These are phyloP conservation scores for Chrysomela aeneicollis DNA, from an alignment of 2,888 invertebrate genomes.

Conservation along the genomic window DNA sequence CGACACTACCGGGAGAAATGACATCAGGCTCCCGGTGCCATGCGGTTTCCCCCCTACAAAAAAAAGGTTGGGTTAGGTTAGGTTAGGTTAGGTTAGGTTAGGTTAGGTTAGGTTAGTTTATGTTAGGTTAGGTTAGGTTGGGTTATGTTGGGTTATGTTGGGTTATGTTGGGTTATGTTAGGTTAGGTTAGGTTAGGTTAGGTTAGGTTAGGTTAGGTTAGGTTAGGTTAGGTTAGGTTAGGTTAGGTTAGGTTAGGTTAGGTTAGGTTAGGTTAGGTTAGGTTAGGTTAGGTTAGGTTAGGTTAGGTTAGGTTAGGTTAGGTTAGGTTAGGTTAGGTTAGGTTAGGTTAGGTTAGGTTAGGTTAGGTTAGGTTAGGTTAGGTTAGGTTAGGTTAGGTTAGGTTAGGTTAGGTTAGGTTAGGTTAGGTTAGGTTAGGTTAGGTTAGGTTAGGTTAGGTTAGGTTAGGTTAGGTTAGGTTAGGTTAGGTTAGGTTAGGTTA, in stretches of 20 bases:
- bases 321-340: slow-evolving; percentile 18
- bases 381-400: slow-evolving; percentile 19
- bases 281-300: slow-evolving; percentile 19
- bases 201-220: slow-evolving; percentile 19
- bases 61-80: slow-evolving; percentile 6
- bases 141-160: slow-evolving; percentile 14
- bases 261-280: slow-evolving; percentile 18
- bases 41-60: not conserved
- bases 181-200: slow-evolving; percentile 19
- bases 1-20: not conserved
- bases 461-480: slow-evolving; percentile 19
- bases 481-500: slow-evolving; percentile 19
- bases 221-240: slow-evolving; percentile 18
- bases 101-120: slow-evolving; percentile 15
- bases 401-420: slow-evolving; percentile 19
- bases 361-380: slow-evolving; percentile 18
- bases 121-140: slow-evolving; percentile 18
- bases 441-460: slow-evolving; percentile 19
- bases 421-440: slow-evolving; percentile 18
- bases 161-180: slow-evolving; percentile 16
- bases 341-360: slow-evolving; percentile 18
- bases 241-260: slow-evolving; percentile 19
- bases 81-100: slow-evolving; percentile 16
- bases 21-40: not conserved
- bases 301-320: slow-evolving; percentile 19